Conservation (phyloP, 2,113 vertebrate genomes). For the Fulmarus glacialis region DNA sequence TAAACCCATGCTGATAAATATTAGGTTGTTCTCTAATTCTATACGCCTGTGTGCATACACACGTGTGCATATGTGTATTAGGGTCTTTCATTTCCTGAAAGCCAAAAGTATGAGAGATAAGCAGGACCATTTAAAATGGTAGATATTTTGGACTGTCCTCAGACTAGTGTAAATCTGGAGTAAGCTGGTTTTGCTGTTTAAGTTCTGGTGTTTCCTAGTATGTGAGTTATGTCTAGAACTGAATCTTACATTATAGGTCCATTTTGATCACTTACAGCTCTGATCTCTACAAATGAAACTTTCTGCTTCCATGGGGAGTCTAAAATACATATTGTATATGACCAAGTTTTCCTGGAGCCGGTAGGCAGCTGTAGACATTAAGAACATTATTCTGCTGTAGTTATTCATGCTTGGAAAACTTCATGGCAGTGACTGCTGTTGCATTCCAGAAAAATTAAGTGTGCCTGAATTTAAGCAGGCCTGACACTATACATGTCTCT, state of each 20-base stretch:
- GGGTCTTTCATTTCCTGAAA: not conserved
- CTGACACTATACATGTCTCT: not conserved
- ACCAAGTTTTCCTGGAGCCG: not conserved
- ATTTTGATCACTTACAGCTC: not conserved
- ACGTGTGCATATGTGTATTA: not conserved
- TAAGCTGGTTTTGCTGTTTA: not conserved
- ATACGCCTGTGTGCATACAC: too few species aligned
- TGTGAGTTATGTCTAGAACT: not conserved
- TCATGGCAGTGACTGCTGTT: not conserved
- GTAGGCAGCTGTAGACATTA: constrained; percentile 4
- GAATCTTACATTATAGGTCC: not conserved
- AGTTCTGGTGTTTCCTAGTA: not conserved
- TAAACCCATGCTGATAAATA: not conserved
- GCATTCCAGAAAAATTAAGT: constrained; percentile 48
- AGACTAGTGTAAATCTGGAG: not conserved
- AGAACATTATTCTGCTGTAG: not conserved
- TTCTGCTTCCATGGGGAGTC: not conserved
- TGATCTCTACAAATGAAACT: not conserved
- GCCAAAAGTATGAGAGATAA: not conserved
- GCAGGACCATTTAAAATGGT: not conserved
- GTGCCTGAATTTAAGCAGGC: not conserved
- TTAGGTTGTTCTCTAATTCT: not conserved
- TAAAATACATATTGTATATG: not conserved
- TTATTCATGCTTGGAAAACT: constrained; percentile 29
- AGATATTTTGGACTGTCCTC: not conserved